phyloP scores from a whole-genome alignment of 2,888 invertebrate genomes.

The Orthosia gothica region DNA sequence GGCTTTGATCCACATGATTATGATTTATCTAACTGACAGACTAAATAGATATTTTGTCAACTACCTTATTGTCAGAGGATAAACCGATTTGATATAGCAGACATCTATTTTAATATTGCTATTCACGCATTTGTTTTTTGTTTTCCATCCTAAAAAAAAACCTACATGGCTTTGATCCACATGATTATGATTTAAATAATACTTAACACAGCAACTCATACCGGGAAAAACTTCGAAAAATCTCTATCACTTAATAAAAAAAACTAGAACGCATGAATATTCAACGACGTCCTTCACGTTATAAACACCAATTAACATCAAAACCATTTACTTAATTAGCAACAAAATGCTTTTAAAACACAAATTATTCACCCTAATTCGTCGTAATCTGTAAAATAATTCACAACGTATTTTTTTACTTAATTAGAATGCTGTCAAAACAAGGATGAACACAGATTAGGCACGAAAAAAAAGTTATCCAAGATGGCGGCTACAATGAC shows the following conservation, averaged over 20 bases:
- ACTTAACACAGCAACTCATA: not conserved
- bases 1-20: no score
- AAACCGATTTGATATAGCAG: not conserved
- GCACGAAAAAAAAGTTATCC: conserved; percentile 77
- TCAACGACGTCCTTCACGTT: conserved; percentile 55
- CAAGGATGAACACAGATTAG: conserved; percentile 77
- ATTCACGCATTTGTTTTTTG: not conserved
- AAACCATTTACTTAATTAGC: conserved; percentile 68
- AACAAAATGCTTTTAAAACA: conserved; percentile 59
- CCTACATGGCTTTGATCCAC: not conserved
- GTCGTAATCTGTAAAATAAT: conserved; percentile 55
- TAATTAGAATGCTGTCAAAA: conserved; percentile 73
- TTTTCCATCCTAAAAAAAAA: not conserved
- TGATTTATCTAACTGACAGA: no score
- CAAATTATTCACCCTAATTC: conserved; percentile 63
- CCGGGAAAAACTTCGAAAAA: conserved; percentile 29
- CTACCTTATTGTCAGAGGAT: no score
- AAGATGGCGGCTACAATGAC: conserved; percentile 81
- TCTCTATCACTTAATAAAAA: conserved; percentile 44
- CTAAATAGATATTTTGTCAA: no score
- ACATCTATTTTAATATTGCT: not conserved
- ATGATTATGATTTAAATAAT: not conserved
- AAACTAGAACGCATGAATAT: conserved; percentile 56
- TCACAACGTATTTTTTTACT: conserved; percentile 67
- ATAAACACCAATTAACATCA: conserved; percentile 67